phyloP scores from a whole-genome alignment of 2,797 vertebrate species.

The Arctocebus calabarensis region DNA sequence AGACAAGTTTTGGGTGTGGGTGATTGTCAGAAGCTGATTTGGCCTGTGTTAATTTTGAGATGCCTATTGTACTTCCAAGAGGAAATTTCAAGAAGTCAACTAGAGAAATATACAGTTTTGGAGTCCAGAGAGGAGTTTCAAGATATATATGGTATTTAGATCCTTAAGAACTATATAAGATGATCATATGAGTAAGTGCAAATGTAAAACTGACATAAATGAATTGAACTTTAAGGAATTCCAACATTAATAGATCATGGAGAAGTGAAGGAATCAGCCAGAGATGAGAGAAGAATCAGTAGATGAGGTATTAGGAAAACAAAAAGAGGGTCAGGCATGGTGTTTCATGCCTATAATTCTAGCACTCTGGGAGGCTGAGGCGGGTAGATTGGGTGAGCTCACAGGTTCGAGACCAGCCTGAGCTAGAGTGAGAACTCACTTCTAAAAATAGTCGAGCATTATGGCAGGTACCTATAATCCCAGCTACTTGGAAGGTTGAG shows the following conservation, averaged over 20 bases:
- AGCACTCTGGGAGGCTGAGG: too few relatives aligned
- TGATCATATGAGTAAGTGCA: not conserved
- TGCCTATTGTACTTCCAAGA: not conserved
- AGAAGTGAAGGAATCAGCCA: not conserved
- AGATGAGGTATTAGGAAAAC: conserved; percentile 11
- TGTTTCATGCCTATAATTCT: too few relatives aligned
- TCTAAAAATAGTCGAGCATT: too few relatives aligned
- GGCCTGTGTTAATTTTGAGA: not conserved
- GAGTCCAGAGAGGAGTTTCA: not conserved
- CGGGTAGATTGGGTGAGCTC: too few relatives aligned
- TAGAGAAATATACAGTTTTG: not conserved
- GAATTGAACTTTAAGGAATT: not conserved
- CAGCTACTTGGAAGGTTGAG: too few relatives aligned
- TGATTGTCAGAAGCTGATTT: not conserved
- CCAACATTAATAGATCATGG: not conserved
- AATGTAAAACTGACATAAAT: not conserved
- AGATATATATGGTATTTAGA: not conserved
- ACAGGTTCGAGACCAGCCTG: too few relatives aligned
- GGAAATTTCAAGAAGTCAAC: not conserved
- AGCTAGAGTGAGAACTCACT: too few relatives aligned
- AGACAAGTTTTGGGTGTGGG: not conserved
- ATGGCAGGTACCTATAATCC: too few relatives aligned
- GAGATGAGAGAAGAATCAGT: not conserved
- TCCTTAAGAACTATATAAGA: not conserved
- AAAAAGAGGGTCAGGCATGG: not conserved